Evolutionary conservation across 1,140 invertebrate species (phyloP).

Genomic region (Philaenus spumarius): DNA sequence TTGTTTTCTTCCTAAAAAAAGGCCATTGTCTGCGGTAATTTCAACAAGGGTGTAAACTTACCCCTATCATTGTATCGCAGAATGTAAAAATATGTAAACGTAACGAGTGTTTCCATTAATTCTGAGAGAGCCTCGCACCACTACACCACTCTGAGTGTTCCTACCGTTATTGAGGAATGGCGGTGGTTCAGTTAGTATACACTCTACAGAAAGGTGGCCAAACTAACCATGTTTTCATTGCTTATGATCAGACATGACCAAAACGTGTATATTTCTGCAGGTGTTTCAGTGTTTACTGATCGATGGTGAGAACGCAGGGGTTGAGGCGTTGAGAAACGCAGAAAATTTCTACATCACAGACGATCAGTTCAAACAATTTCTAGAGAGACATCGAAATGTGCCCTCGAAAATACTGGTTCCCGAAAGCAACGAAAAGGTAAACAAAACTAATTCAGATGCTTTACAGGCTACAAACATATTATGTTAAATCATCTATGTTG

Average conservation of each 20-base stretch:
- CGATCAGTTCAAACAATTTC: slow-evolving; percentile 41
- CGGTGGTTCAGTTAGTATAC: no score
- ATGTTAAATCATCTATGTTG: no score
- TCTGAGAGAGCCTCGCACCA: no score
- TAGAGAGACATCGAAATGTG: slow-evolving; percentile 38
- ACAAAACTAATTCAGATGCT: no score
- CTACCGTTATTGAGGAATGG: no score
- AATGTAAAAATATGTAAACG: no score
- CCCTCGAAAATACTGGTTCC: slow-evolving; percentile 40
- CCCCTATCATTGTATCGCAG: no score
- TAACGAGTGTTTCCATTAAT: no score
- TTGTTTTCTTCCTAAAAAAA: no score
- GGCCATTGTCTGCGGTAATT: not conserved
- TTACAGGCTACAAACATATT: no score
- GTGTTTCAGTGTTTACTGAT: slow-evolving; percentile 45
- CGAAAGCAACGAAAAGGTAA: slow-evolving; percentile 42
- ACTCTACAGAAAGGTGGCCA: no score
- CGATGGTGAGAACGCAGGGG: slow-evolving; percentile 45
- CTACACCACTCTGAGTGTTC: no score
- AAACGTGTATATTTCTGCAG: slow-evolving; percentile 29
- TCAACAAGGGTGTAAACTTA: not conserved
- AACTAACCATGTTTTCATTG: slow-evolving; percentile 3
- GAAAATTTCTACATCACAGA: slow-evolving; percentile 41
- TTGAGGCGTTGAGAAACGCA: slow-evolving; percentile 40
- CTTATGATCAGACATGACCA: slow-evolving; percentile 1